Evolutionary conservation across 2,797 vertebrate species (phyloP).

Genomic region (Zalophus californianus): DNA sequence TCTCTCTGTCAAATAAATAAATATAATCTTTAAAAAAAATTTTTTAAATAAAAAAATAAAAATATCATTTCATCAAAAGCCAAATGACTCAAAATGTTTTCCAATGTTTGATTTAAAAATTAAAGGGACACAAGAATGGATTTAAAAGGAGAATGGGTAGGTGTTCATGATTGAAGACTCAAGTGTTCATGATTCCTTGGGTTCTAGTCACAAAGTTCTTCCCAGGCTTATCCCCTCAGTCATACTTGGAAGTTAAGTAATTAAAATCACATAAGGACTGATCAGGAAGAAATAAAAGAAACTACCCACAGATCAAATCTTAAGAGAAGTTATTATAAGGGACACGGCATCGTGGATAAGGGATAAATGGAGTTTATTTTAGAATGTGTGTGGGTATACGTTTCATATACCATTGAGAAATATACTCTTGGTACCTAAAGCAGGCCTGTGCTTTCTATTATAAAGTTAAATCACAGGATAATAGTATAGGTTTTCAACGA

Average conservation of each 20-base stretch:
- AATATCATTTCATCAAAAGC: neutral
- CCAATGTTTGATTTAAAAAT: neutral
- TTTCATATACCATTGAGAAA: neutral
- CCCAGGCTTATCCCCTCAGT: neutral
- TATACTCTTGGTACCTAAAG: neutral
- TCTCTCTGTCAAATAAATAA: too few species aligned
- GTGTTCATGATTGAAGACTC: neutral
- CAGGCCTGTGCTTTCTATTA: neutral
- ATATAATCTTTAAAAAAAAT: too few species aligned
- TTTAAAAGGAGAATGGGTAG: neutral
- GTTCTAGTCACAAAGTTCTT: neutral
- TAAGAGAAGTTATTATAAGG: neutral
- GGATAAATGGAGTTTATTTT: neutral
- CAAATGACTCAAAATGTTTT: neutral
- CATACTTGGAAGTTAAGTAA: neutral
- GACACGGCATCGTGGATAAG: neutral
- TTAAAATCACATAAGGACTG: neutral
- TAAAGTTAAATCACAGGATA: neutral
- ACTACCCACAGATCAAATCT: neutral
- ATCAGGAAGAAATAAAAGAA: constrained; percentile 15
- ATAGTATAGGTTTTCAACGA: neutral
- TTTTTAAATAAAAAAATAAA: neutral
- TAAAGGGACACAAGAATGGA: neutral
- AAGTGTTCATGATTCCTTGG: neutral
- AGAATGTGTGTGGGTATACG: fast-evolving